Conservation (phyloP, 2,113 vertebrate genomes). For the Oryzias melastigma region DNA sequence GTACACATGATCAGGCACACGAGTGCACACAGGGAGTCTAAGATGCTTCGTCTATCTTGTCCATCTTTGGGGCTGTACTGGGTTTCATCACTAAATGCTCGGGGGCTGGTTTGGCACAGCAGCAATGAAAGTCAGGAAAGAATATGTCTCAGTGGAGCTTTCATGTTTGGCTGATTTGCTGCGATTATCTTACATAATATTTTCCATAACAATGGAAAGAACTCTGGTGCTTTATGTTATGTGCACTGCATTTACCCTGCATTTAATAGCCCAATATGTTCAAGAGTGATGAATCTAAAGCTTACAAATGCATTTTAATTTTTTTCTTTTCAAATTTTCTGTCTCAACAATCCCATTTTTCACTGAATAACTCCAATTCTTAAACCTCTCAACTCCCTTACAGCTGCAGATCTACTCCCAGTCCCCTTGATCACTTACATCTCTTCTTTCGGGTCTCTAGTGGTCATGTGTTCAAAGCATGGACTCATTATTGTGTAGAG, state of each 20-base stretch:
- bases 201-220: slow-evolving; percentile 5
- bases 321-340: not conserved
- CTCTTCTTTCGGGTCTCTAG: slow-evolving; percentile 33
- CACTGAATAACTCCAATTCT: slow-evolving; percentile 10
- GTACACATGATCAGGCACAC: not conserved
- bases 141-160: slow-evolving; percentile 29
- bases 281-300: slow-evolving; percentile 8
- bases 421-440: not conserved
- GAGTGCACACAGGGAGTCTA: slow-evolving; percentile 27
- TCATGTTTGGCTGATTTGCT: slow-evolving; percentile 10
- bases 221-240: not conserved
- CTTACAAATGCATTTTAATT: slow-evolving; percentile 1
- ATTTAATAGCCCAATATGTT: slow-evolving; percentile 20
- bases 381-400: not conserved
- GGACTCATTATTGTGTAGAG: slow-evolving; percentile 49
- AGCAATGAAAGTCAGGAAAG: slow-evolving; percentile 26
- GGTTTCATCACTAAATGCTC: slow-evolving; percentile 63
- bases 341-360: not conserved
- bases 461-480: slow-evolving; percentile 52
- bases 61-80: slow-evolving; percentile 61
- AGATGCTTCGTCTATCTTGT: slow-evolving; percentile 55
- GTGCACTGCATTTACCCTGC: slow-evolving; percentile 12
- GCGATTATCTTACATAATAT: slow-evolving; percentile 38
- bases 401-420: slow-evolving; percentile 1
- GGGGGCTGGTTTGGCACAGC: slow-evolving; percentile 36